Conservation (phyloP, 2,113 vertebrate species). For the Siniperca chuatsi region DNA sequence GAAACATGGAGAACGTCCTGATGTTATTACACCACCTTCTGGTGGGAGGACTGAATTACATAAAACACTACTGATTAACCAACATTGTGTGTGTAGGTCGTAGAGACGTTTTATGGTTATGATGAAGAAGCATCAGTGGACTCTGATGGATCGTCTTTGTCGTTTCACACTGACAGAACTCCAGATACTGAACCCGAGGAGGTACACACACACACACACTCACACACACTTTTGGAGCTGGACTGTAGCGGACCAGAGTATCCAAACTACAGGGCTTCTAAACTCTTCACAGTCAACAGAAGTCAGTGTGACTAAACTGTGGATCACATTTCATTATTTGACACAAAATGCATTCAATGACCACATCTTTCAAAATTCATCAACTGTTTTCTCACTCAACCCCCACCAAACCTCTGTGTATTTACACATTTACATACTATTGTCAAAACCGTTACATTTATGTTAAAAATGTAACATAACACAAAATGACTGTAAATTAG, state of each 20-base stretch:
- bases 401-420: not conserved
- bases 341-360: not conserved
- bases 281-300: not conserved
- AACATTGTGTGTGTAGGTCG: slow-evolving; percentile 59
- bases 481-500: too few relatives aligned
- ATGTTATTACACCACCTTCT: too few relatives aligned
- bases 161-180: slow-evolving; percentile 78
- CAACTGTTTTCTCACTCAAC: not conserved
- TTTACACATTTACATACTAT: not conserved
- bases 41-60: too few relatives aligned
- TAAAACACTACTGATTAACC: too few relatives aligned
- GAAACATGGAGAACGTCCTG: too few relatives aligned
- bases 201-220: slow-evolving; percentile 46
- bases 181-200: slow-evolving; percentile 80
- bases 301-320: not conserved
- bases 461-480: not conserved
- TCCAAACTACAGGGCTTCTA: too few relatives aligned
- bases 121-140: slow-evolving; percentile 76
- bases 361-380: not conserved
- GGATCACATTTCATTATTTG: not conserved
- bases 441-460: not conserved
- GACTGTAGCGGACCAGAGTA: too few relatives aligned
- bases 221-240: not conserved
- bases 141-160: slow-evolving; percentile 76
- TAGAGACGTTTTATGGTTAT: slow-evolving; percentile 80